Evolutionary conservation across 2,113 vertebrate genomes (phyloP).

Genomic region (Mirounga angustirostris): DNA sequence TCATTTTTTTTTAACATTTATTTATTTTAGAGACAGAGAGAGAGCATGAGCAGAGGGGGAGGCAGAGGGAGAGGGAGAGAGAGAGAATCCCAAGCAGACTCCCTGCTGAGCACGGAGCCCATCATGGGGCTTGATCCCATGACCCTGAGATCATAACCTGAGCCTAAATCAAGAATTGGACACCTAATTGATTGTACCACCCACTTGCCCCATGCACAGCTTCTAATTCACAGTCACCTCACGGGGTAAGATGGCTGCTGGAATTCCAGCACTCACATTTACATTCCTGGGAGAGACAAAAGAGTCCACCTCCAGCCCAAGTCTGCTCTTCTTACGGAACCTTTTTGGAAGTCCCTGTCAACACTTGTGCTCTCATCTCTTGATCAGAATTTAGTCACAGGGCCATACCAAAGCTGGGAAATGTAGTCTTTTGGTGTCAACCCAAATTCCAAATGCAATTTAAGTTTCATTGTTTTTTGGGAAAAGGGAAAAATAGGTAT

Average conservation of each 20-base stretch:
- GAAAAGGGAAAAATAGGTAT: background rate
- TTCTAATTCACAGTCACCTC: constrained; percentile 12
- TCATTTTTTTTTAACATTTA: background rate
- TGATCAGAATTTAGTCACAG: background rate
- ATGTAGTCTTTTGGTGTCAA: background rate
- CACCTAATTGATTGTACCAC: background rate
- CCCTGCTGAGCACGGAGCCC: background rate
- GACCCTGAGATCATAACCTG: background rate
- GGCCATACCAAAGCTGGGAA: background rate
- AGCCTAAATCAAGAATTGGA: background rate
- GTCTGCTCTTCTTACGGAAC: background rate
- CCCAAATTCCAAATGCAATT: background rate
- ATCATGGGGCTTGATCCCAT: background rate
- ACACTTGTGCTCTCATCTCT: background rate
- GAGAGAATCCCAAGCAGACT: background rate
- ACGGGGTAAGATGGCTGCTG: background rate
- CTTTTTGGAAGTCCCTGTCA: background rate
- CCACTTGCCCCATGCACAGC: background rate
- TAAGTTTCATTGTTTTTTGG: constrained; percentile 1
- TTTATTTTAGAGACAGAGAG: background rate
- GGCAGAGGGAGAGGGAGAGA: background rate
- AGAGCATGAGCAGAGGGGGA: background rate
- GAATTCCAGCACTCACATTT: constrained; percentile 17
- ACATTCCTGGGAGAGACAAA: background rate
- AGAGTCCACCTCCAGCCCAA: background rate